Conservation (phyloP, 2,888 invertebrate genomes). For the Pseudolycoriella hygida region DNA sequence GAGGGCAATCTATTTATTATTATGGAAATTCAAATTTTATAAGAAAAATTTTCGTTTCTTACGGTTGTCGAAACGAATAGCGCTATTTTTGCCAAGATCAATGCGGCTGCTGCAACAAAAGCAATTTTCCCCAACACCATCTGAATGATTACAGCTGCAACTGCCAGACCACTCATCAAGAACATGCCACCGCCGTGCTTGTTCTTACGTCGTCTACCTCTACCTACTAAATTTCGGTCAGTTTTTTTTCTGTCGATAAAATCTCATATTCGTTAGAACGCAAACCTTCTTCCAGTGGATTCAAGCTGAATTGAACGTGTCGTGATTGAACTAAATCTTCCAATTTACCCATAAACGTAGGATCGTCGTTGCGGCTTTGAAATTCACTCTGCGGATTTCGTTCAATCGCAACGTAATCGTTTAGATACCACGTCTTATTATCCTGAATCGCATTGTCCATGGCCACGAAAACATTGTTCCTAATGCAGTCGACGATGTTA, state of each 20-base stretch:
- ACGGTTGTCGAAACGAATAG: slow-evolving; percentile 39
- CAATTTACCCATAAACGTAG: slow-evolving; percentile 24
- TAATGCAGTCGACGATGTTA: slow-evolving; percentile 24
- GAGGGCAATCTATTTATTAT: no score
- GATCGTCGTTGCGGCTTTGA: slow-evolving; percentile 11
- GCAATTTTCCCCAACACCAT: slow-evolving; percentile 50
- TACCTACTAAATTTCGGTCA: no score
- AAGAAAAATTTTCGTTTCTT: slow-evolving; percentile 3
- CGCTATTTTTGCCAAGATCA: slow-evolving; percentile 47
- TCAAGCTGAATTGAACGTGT: slow-evolving; percentile 26
- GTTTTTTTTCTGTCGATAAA: no score
- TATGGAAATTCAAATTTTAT: no score
- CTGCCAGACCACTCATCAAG: slow-evolving; percentile 40
- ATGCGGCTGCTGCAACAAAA: slow-evolving; percentile 45
- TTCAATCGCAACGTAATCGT: slow-evolving; percentile 20
- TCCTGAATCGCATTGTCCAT: slow-evolving; percentile 29
- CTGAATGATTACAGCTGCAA: slow-evolving; percentile 44
- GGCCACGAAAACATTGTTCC: slow-evolving; percentile 23
- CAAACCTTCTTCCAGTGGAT: slow-evolving; percentile 9
- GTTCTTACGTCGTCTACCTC: slow-evolving; percentile 14
- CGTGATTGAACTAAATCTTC: slow-evolving; percentile 28
- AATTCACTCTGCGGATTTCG: slow-evolving; percentile 11
- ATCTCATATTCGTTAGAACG: no score
- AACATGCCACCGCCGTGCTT: slow-evolving; percentile 32
- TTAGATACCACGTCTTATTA: slow-evolving; percentile 23